A percentile compares a stretch with the other conserved stretches of the same genome.
These are phyloP conservation scores for Peribatodes rhomboidaria DNA, from an alignment of 2,888 invertebrate species.

Conservation along the genomic window DNA sequence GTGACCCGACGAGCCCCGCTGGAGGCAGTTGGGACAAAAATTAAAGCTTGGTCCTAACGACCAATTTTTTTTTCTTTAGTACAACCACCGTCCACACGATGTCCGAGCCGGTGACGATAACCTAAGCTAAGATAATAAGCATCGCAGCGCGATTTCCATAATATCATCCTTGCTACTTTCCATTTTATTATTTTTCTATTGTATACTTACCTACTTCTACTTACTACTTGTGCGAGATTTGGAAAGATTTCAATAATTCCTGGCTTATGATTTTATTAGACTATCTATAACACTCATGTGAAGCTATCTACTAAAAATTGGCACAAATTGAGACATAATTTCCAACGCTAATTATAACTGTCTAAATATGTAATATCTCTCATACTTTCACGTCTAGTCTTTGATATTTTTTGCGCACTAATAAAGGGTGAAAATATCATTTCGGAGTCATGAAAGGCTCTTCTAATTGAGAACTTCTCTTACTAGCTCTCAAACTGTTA, in stretches of 20 bases:
- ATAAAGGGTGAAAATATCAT: constrained; percentile 43
- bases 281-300: neutral
- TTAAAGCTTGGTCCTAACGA: too few species aligned
- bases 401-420: too few species aligned
- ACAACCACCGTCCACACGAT: too few species aligned
- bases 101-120: too few species aligned
- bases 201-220: too few species aligned
- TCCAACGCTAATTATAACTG: neutral
- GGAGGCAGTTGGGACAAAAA: too few species aligned
- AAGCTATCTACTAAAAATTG: neutral
- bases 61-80: too few species aligned
- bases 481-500: constrained; percentile 69
- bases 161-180: too few species aligned
- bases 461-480: constrained; percentile 68
- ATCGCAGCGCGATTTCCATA: too few species aligned
- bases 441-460: constrained; percentile 78
- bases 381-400: too few species aligned
- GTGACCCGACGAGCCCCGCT: too few species aligned
- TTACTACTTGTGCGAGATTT: neutral
- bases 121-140: too few species aligned
- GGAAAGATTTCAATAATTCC: constrained; percentile 2
- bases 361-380: neutral
- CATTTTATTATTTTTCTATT: neutral
- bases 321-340: neutral
- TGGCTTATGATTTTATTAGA: neutral